Percentiles rank a stretch among this genome's conserved stretches.
Conservation (phyloP, 2,888 invertebrate genomes). For the Caenorhabditis becei region DNA sequence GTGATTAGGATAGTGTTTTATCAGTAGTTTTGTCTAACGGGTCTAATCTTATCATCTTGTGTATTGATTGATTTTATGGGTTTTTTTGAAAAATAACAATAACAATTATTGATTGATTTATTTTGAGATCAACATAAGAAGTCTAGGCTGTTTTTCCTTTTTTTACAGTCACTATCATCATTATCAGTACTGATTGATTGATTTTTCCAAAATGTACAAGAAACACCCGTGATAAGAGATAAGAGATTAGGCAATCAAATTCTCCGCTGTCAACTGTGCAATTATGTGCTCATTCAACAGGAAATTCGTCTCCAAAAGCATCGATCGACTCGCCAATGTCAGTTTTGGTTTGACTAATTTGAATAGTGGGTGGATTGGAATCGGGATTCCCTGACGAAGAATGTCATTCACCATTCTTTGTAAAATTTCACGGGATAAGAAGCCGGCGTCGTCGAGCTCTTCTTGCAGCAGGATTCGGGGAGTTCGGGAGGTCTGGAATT, state of each 20-base stretch:
- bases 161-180: not conserved
- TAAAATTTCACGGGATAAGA: conserved; percentile 78
- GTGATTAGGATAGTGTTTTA: not conserved
- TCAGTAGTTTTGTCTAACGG: not conserved
- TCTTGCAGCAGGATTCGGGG: conserved; percentile 78
- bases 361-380: conserved; percentile 81
- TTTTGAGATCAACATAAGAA: not conserved
- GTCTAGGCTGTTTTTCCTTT: too few species aligned
- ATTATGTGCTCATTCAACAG: conserved; percentile 77
- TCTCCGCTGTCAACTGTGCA: conserved; percentile 74
- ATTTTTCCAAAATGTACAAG: conserved; percentile 26
- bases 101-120: too few species aligned
- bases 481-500: conserved; percentile 74
- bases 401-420: conserved; percentile 78
- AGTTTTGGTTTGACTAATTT: conserved; percentile 78
- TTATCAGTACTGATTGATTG: not conserved
- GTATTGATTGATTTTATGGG: too few species aligned
- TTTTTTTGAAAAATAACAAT: too few species aligned
- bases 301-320: conserved; percentile 79
- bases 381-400: conserved; percentile 79
- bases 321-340: conserved; percentile 75
- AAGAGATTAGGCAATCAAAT: conserved; percentile 50
- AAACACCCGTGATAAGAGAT: not conserved
- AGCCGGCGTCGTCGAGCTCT: conserved; percentile 79
- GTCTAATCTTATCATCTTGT: not conserved